Conservation (phyloP, 2,888 invertebrate species). For the Drosophila meridiana region DNA sequence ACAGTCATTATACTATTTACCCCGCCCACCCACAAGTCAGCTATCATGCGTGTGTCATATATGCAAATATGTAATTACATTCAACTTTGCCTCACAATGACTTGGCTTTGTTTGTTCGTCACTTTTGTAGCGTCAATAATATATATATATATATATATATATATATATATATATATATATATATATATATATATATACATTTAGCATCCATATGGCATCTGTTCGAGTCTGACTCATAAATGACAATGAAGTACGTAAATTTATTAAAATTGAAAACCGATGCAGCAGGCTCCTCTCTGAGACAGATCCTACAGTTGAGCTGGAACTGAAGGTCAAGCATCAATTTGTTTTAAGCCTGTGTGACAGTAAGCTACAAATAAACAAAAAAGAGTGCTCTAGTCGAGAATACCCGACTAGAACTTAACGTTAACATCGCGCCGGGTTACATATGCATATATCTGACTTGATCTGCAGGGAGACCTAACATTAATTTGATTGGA, state of each 20-base stretch:
- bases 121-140: constrained; percentile 5
- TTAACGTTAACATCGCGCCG: neutral
- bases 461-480: too few relatives aligned
- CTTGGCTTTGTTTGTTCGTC: constrained; percentile 28
- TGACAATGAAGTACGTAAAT: constrained; percentile 21
- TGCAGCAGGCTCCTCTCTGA: neutral
- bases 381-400: neutral
- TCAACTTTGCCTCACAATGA: constrained; percentile 30
- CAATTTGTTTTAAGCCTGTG: constrained; percentile 17
- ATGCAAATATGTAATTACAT: constrained; percentile 40
- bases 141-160: too few relatives aligned
- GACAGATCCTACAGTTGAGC: neutral
- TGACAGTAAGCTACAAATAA: neutral
- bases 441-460: too few relatives aligned
- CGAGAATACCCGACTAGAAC: neutral
- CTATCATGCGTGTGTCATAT: constrained; percentile 32
- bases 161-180: too few relatives aligned
- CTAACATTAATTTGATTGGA: too few relatives aligned
- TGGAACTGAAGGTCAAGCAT: constrained; percentile 29
- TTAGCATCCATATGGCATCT: constrained; percentile 6
- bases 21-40: neutral
- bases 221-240: constrained; percentile 34
- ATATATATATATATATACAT: neutral
- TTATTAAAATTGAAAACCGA: constrained; percentile 6
- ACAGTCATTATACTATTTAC: constrained; percentile 18